Percentiles rank a stretch among this genome's conserved stretches.
Evolutionary conservation across 2,113 vertebrate genomes (phyloP).

Genomic region (Mastomys coucha): DNA sequence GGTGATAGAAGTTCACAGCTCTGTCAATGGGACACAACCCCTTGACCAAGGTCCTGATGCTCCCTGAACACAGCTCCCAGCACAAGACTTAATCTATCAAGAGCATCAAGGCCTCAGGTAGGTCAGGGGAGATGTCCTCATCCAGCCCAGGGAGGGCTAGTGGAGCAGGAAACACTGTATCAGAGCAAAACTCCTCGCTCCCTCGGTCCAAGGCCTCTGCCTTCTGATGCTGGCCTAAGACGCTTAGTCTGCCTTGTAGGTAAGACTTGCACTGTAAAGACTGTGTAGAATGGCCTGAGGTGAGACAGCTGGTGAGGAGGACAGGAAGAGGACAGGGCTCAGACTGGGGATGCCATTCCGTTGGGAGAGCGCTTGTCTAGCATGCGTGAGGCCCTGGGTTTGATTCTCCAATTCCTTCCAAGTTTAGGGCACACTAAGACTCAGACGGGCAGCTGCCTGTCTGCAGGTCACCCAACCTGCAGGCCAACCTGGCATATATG

Average conservation of each 20-base stretch:
- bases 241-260: neutral
- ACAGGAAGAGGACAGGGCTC: neutral
- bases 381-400: neutral
- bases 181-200: neutral
- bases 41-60: neutral
- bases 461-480: neutral
- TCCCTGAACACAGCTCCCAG: neutral
- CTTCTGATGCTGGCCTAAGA: neutral
- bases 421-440: neutral
- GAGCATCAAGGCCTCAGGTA: neutral
- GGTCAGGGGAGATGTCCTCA: neutral
- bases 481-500: neutral
- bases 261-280: neutral
- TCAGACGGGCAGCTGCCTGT: neutral
- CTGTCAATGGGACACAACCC: neutral
- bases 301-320: neutral
- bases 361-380: too few relatives aligned
- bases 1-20: neutral
- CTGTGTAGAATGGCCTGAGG: neutral
- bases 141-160: neutral
- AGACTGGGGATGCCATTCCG: neutral
- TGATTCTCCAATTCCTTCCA: neutral
- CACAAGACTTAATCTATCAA: accelerated
- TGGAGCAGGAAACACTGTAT: neutral
- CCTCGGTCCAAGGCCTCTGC: neutral